Base-by-base conservation (phyloP, 1,140 invertebrate species). In the Drosophila varians region DNA sequence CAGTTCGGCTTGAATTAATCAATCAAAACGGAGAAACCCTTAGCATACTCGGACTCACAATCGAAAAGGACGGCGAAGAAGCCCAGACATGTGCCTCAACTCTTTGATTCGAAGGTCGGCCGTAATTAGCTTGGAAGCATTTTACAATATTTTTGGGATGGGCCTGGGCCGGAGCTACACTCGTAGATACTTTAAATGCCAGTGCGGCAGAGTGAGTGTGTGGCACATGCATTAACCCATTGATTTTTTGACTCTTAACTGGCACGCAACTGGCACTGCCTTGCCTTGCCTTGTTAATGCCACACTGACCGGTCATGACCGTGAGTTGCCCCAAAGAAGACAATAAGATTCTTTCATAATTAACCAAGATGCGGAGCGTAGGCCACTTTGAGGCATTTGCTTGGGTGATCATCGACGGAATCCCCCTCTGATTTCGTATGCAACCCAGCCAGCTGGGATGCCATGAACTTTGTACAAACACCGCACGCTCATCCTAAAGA, bases 111-210 rank as follows among this genome's bases (percentile, higher is more conserved):
- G 80, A 84, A 84, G 80, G 80, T 84, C 80, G 68, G 47, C 76
- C 73, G 61, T 80, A 87, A 84, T 84, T 84, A 86, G 66, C 75
- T 80, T 74, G 78, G 62, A 36, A 84, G 70, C 40, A 55, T 75
- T 86, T 80, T 76, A 73, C 61, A 72, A 75, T 84, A 66, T 66
- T 77, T 34, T 38, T 61, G 69, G 78, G 77, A 31, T 65, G 74
- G 56, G 69, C 60, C 53, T 28, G 11, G 12, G 26, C 26, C n/a
- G n/a, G n/a, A 18, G 16, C 19, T 16, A 36, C 23, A 31, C 28
- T 34, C 53, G 64, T 76, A 76, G 80, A 86, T 79, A 86, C 84
- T 84, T 78, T 65, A 75, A 70, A 77, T 77, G 74, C 36, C 42
- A 71, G 49, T n/a, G n/a, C n/a, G n/a, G n/a, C n/a, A 54, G 36